Evolutionary conservation across 1,140 invertebrate species (phyloP), one percentile per base, ranked within the genome.

Genomic region (Drosophila prosaltans): DNA sequence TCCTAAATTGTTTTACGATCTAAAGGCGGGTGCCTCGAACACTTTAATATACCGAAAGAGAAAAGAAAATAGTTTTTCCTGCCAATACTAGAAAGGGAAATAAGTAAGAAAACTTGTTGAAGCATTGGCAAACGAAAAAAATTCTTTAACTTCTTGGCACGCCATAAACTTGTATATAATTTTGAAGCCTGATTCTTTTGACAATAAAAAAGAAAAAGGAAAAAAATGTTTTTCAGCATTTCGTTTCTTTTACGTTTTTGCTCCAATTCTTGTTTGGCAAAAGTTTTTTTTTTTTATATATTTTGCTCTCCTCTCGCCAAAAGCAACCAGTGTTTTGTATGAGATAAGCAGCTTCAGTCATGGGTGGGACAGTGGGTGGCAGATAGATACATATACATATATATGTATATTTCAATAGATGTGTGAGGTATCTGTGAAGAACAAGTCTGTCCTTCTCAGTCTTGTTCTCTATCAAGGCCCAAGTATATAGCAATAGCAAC

Each of bases 241-340:
- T 86, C 64, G 74, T 74, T 81, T 61, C 64, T 71, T 59, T 48
- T 57, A 73, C 86, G 79, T 86, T 71, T 72, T 88, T 89, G 76
- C 83, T 70, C 70, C 76, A 78, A 73, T 78, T 83, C 64, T 68
- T 80, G 68, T 83, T 76, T 86, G 83, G 83, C 84, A 83, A 88
- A 75, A 66, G 68, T 65, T 69, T 61, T 16, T 16, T 16, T 16
- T 16, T 16, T 16, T 45, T 65, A 30, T 57, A 45, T 61, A 59
- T 58, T 41, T 54, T 67, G 60, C 68, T 65, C 21, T 26, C 21
- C 45, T 26, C 45, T 78, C 57, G 51, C 74, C 28, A 78, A 36
- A 74, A 89, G 83, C 83, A 88, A 88, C 83, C 83, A 88, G 83
- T 88, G 83, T 88, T 89, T 88, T 70, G 80, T 72, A 78, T 72